Conservation (phyloP, 2,113 vertebrate genomes). For the Calidris pugnax region DNA sequence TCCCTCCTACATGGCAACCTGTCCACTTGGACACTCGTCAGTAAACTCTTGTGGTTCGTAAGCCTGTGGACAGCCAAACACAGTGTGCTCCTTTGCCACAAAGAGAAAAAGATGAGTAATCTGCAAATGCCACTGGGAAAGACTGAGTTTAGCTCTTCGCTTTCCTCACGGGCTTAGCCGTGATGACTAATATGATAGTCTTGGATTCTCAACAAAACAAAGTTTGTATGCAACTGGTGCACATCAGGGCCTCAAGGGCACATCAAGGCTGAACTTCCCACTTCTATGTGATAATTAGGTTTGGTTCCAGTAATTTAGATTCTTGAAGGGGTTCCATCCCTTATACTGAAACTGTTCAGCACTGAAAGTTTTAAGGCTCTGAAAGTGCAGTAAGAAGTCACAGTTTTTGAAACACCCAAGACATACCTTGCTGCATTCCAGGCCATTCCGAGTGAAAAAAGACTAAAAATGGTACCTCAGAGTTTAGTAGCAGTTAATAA, state of each 20-base stretch:
- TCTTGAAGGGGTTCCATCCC: not conserved
- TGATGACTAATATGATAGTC: conserved; percentile 12
- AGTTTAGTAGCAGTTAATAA: not conserved
- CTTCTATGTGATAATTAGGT: not conserved
- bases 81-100: not conserved
- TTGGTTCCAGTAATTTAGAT: not conserved
- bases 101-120: not conserved
- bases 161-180: not conserved
- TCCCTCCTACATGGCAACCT: not conserved
- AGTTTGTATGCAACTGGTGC: not conserved
- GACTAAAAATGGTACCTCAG: not conserved
- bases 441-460: not conserved
- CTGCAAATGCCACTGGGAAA: not conserved
- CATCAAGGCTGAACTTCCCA: not conserved
- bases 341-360: not conserved
- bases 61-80: not conserved
- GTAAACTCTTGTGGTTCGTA: not conserved
- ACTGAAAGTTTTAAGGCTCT: not conserved
- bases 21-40: not conserved
- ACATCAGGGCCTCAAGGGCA: not conserved
- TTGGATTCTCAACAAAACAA: not conserved
- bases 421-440: not conserved
- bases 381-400: not conserved
- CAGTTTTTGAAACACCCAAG: not conserved
- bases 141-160: not conserved